Evolutionary conservation across 92 coral and sea anemone genomes (phyloP).

Genomic region (Zoanthus sociatus): DNA sequence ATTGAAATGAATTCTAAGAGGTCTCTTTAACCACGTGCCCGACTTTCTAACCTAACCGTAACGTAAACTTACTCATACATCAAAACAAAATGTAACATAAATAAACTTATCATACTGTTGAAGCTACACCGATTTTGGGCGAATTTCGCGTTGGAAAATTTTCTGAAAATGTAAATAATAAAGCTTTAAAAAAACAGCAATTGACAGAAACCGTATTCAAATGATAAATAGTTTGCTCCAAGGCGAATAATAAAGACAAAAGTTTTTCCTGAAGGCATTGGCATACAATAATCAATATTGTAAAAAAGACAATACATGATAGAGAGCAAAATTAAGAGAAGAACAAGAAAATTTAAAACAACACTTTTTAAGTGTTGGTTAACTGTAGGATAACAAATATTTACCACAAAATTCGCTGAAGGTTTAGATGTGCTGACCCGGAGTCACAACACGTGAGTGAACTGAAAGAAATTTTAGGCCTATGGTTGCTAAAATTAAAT

Average conservation of each 20-base stretch:
- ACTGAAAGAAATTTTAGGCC: not conserved
- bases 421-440: not conserved
- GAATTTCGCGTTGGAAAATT: not conserved
- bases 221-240: not conserved
- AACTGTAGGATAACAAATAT: not conserved
- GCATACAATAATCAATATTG: not conserved
- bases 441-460: constrained; percentile 9
- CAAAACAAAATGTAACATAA: not conserved
- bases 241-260: not conserved
- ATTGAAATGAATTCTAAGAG: too few relatives aligned
- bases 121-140: not conserved
- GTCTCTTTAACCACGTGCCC: too few relatives aligned
- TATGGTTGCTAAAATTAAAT: not conserved
- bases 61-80: too few relatives aligned
- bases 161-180: not conserved
- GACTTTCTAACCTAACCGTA: too few relatives aligned
- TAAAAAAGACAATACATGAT: not conserved
- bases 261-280: constrained; percentile 12
- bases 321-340: not conserved
- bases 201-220: constrained; percentile 7
- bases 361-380: not conserved
- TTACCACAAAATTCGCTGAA: not conserved
- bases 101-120: not conserved
- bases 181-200: not conserved
- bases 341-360: not conserved